Base-by-base conservation (phyloP, 2,888 invertebrate genomes). In the Lasioglossum pauxillum region DNA sequence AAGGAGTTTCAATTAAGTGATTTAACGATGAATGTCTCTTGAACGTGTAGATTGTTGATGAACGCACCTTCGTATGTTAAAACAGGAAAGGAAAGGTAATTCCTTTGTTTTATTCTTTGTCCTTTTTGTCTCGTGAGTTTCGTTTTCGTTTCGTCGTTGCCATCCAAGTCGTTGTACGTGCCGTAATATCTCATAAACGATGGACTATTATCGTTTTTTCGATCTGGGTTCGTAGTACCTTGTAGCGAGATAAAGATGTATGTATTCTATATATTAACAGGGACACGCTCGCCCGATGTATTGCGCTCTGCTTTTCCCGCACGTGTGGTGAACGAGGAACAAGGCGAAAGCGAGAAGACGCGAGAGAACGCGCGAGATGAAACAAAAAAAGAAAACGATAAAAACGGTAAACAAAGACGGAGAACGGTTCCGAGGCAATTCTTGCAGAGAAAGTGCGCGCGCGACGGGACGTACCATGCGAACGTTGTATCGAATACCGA, bases 201-300 rank as follows among this genome's bases (percentile, higher is more conserved):
- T 83, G 82, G 81, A 84, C 46, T 44, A 85, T 82, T 84, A 85
- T 86, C 85, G 85, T 89, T 86, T 89, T 86, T 86, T 81, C 81
- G 75, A 82, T 90, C 86, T 82, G 84, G 84, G 79, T 89, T 86
- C 81, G 80, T 90, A 88, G 84, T 90, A 90, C 85, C 84, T 89
- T 91, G 83, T 92, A 90, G 90, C 84, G 82, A 90, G 88, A 92
- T 88, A 90, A 86, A 89, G 79, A 88, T 89, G 88, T 91, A 90
- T 87, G 88, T 92, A 89, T 88, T 91, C 87, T 92, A 88, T 92
- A 91, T 90, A 89, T 91, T 86, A 82, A 91, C 84, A 88, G 87
- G 90, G 90, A 90, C 91, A 90, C 84, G 89, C 90, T 93, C 86
- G 89, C 89, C 91, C 90, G 92, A 89, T 91, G 89, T 92, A 90